These are phyloP conservation scores for Choloepus didactylus DNA, from an alignment of 2,797 vertebrate genomes.

Conservation along the genomic window DNA sequence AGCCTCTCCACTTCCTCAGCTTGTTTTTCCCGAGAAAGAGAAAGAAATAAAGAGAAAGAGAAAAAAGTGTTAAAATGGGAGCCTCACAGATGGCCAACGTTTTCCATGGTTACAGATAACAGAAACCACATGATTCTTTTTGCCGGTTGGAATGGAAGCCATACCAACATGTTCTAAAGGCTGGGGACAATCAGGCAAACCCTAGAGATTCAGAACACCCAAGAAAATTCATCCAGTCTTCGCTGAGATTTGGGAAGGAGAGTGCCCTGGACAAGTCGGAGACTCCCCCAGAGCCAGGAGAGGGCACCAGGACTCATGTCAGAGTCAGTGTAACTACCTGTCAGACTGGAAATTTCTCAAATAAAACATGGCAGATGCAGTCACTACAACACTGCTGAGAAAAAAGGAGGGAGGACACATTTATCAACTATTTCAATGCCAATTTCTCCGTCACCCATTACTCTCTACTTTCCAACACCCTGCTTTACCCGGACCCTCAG, in stretches of 20 bases:
- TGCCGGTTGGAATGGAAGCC: conserved; percentile 69
- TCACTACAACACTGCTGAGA: neutral
- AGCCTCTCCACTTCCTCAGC: conserved; percentile 98
- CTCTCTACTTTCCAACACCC: neutral
- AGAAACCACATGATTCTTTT: conserved; percentile 66
- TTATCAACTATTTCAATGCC: neutral
- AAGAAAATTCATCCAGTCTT: neutral
- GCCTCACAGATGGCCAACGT: conserved; percentile 73
- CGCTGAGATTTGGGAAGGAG: neutral
- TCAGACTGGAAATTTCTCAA: conserved; percentile 11
- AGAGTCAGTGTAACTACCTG: neutral
- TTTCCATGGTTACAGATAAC: conserved; percentile 81
- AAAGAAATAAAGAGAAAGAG: conserved; percentile 67
- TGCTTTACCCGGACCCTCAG: neutral
- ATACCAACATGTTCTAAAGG: neutral
- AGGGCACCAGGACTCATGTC: neutral
- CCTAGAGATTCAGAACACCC: neutral
- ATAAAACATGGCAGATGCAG: neutral
- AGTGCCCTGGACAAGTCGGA: neutral
- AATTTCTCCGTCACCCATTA: neutral
- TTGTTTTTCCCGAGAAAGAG: conserved; percentile 85
- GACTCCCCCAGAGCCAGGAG: neutral
- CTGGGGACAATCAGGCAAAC: neutral
- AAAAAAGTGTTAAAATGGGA: conserved; percentile 86
- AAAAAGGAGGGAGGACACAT: conserved; percentile 9